Conservation (phyloP, 1,140 invertebrate genomes). For the Carcinoscorpius rotundicauda region DNA sequence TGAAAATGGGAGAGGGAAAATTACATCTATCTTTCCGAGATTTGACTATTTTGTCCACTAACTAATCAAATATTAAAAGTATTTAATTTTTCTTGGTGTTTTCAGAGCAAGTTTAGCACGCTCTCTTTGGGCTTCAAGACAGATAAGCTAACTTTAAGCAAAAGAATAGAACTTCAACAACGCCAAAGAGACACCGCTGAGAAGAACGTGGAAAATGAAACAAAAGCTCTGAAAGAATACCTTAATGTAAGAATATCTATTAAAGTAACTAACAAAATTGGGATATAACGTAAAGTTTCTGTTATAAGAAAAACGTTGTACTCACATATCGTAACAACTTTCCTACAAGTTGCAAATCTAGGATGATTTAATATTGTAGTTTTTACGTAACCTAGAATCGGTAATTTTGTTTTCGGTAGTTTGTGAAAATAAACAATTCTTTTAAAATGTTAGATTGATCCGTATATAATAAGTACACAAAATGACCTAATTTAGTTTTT, state of each 20-base stretch:
- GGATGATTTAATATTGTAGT: neutral
- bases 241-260: slow-evolving; percentile 26
- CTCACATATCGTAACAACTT: too few species aligned
- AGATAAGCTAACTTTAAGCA: slow-evolving; percentile 36
- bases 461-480: too few species aligned
- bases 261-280: neutral
- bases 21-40: too few species aligned
- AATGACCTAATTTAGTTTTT: too few species aligned
- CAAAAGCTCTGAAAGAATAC: slow-evolving; percentile 30
- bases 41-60: too few species aligned
- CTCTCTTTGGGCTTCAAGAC: slow-evolving; percentile 39
- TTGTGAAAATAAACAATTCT: too few species aligned
- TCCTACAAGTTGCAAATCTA: too few species aligned
- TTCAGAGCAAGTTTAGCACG: slow-evolving; percentile 36
- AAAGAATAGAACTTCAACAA: slow-evolving; percentile 36
- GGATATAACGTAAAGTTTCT: neutral
- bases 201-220: slow-evolving; percentile 35
- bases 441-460: too few species aligned
- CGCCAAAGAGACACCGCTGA: slow-evolving; percentile 39
- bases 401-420: too few species aligned
- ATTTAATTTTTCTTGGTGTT: slow-evolving; percentile 9
- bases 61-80: too few species aligned
- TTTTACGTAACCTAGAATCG: slow-evolving; percentile 9
- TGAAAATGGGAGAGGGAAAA: too few species aligned
- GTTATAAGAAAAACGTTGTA: neutral